Evolutionary conservation across 2,797 vertebrate genomes (phyloP), one percentile per base, ranked within the genome.

Genomic region (Brachyalestes nurse): DNA sequence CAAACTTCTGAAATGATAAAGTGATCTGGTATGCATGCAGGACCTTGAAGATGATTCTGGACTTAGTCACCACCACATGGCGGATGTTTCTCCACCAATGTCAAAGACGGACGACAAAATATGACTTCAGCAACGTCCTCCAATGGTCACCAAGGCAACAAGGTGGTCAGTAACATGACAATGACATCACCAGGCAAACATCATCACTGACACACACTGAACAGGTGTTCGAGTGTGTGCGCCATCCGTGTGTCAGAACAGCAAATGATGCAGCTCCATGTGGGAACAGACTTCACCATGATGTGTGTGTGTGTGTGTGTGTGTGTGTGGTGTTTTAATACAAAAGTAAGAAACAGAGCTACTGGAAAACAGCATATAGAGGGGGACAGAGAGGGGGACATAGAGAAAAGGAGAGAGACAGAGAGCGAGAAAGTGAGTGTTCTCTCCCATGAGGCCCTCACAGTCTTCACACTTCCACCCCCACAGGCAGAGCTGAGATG

Each of bases 391-490:
- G 34, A 34, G 34, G 34, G 4, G 34, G 34, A 34, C 34, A 34
- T 34, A 34, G 34, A 34, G 34, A 34, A 34, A 34, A 4, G 65
- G 57, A 40, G 28, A 62, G 28, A 60, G 58, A 55, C 19, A 75
- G 66, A 65, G 25, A 55, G 72, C 76, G 64, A 76, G 58, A 71
- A 14, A 77, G 60, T 21, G 57, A 66, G 62, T 70, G 81, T 60
- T 74, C 78, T 80, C 71, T 78, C 82, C 74, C 62, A 80, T 75
- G 79, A 84, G 83, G 75, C 83, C 70, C 80, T 84, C 65, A 64
- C 82, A 84, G 76, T 86, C 81, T 86, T 86, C 83, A 86, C 83
- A 82, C 83, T 82, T 79, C 85, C 85, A 78, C 85, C 85, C 83
- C 83, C 85, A 71, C 85, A 86, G 74, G 70, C 85, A 80, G 78